Conservation (phyloP, 1,140 invertebrate genomes). For the honey bee (Apis mellifera) region DNA sequence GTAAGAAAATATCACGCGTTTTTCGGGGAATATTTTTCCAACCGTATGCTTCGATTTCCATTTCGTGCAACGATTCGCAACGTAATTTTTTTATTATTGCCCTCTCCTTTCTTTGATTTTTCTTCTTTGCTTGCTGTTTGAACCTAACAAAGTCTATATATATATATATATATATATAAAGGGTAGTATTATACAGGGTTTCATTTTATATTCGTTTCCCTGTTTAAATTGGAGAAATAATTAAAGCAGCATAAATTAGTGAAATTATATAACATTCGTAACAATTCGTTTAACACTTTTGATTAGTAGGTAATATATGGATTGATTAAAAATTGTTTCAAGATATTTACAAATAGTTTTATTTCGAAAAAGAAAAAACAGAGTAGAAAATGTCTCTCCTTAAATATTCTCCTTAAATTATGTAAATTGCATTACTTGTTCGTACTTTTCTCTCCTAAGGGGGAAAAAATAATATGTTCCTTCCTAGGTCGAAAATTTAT, state of each 20-base stretch:
- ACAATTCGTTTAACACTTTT: not conserved
- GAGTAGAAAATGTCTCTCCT: not conserved
- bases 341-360: too few species aligned
- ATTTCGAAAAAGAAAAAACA: not conserved
- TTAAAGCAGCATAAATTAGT: not conserved
- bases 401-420: too few species aligned
- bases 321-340: constrained; percentile 2
- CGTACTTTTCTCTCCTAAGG: too few species aligned
- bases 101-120: not conserved
- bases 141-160: not conserved
- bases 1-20: not conserved
- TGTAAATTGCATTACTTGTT: too few species aligned
- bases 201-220: not conserved
- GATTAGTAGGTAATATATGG: not conserved
- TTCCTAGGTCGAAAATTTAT: too few species aligned
- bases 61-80: not conserved
- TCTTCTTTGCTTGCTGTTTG: not conserved
- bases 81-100: constrained; percentile 5
- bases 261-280: not conserved
- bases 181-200: constrained; percentile 15
- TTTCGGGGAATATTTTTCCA: not conserved
- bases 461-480: too few species aligned
- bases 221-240: not conserved
- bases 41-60: not conserved
- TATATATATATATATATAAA: not conserved